Evolutionary conservation across 2,113 vertebrate species (phyloP).

Genomic region (Gnathonemus echidnorhynchus): DNA sequence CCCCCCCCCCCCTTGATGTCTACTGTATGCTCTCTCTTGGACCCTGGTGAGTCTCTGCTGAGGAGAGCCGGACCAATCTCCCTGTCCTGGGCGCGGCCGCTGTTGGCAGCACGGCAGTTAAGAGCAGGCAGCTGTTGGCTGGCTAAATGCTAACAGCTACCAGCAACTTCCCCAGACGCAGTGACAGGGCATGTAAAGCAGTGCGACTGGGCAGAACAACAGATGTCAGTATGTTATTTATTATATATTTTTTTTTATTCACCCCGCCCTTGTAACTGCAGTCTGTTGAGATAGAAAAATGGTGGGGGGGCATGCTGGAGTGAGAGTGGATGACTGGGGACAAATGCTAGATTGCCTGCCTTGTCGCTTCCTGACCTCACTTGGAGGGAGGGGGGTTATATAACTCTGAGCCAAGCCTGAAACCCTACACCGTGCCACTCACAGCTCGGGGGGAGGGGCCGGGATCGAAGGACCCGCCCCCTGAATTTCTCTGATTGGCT

Average conservation of each 20-base stretch:
- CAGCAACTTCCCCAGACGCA: background rate
- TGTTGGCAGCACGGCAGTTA: background rate
- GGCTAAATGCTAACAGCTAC: background rate
- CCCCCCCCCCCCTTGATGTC: background rate
- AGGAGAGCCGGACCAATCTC: background rate
- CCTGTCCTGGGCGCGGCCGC: background rate
- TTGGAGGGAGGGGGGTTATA: slow-evolving; percentile 44
- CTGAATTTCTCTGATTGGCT: slow-evolving; percentile 36
- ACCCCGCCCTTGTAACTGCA: background rate
- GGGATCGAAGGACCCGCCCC: slow-evolving; percentile 30
- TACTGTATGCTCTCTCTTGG: background rate
- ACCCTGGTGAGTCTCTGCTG: background rate
- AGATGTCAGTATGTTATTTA: background rate
- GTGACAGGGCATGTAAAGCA: background rate
- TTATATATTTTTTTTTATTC: background rate
- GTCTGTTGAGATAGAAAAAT: background rate
- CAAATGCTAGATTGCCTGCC: slow-evolving; percentile 34
- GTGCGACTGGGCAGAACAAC: background rate
- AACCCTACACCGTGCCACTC: slow-evolving; percentile 51
- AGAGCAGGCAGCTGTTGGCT: background rate
- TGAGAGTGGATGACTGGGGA: slow-evolving; percentile 23
- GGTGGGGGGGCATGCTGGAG: background rate
- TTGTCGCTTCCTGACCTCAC: slow-evolving; percentile 48
- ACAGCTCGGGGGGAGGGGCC: slow-evolving; percentile 18
- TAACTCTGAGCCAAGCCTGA: slow-evolving; percentile 53